Base-by-base conservation (phyloP, 30 jellyfish, hydroid and myxozoan genomes). In the Nemopilema nomurai region DNA sequence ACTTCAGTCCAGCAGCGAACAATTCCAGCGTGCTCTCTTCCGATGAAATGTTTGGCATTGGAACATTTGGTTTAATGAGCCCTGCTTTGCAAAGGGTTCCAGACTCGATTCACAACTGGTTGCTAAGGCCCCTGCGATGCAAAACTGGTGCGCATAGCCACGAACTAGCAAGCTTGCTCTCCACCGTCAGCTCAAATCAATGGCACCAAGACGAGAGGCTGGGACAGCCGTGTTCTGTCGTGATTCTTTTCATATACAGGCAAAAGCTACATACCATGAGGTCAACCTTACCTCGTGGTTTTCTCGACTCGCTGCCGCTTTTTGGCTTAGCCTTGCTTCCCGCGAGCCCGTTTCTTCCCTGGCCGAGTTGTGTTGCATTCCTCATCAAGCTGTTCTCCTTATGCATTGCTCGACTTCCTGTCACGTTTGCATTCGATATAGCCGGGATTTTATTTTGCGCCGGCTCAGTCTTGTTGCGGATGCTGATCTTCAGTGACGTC, bases 171-270 rank as follows among this genome's bases (percentile, higher is more conserved):
- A n/a, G n/a, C n/a, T n/a, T n/a, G n/a, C n/a, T n/a, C n/a, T n/a
- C n/a, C n/a, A n/a, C n/a, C n/a, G n/a, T n/a, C n/a, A n/a, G 25
- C 73, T 18, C 1, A 24, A 53, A 8, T 69, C 26, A 83, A 17
- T 75, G 91, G 57, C 91, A 83, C 86, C 85, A 83, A 0, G 79
- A 41, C 33, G 85, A 75, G 72, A 85, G 49, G 16, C 88, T 57
- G 9, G 97, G 97, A 67, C 98, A 92, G 74, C 96, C 96, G 24
- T 83, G 95, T 49, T 76, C 73, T 23, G 97, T 97, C 6, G 98
- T 87, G 21, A 92, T 80, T 28, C 89, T 65, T 28, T 72, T 89
- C 81, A 92, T 62, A 63, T 92, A 92, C 24, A 74, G 69, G 69
- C 98, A 92, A 29, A 92, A 82, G 0, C 80, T 70, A 82, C 98